Percentiles rank a stretch among this genome's conserved stretches.
phyloP scores from a whole-genome alignment of 2,888 invertebrate species.

The Imbricaverruca yamaguchii region DNA sequence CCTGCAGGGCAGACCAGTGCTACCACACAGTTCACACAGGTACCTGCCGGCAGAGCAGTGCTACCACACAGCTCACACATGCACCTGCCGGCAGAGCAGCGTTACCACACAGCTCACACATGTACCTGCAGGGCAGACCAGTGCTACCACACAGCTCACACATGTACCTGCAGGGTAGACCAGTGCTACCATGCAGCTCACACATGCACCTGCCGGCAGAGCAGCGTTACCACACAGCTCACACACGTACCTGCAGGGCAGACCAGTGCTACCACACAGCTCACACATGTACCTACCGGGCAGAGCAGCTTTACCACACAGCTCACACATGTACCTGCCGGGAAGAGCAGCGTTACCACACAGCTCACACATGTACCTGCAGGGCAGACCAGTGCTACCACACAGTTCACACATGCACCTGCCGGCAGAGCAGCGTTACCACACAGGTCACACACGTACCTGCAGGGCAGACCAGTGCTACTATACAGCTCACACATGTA shows the following conservation, averaged over 20 bases:
- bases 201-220: not conserved
- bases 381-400: not conserved
- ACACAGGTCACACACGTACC: too few species aligned
- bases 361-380: not conserved
- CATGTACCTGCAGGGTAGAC: slow-evolving; percentile 41
- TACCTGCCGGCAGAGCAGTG: slow-evolving; percentile 39
- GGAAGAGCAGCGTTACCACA: not conserved
- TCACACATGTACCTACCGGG: not conserved
- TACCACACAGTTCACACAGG: slow-evolving; percentile 37
- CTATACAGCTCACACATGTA: not conserved
- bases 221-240: not conserved
- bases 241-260: not conserved
- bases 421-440: not conserved
- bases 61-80: too few species aligned
- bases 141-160: too few species aligned
- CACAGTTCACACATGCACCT: not conserved
- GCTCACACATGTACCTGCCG: slow-evolving; percentile 46
- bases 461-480: not conserved
- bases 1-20: too few species aligned
- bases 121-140: too few species aligned
- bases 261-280: too few species aligned
- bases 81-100: not conserved
- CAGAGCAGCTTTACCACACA: not conserved
- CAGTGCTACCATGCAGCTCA: not conserved
- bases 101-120: not conserved